These are phyloP conservation scores for Catharus minimus DNA, from an alignment of 2,113 vertebrate genomes.

Conservation along the genomic window DNA sequence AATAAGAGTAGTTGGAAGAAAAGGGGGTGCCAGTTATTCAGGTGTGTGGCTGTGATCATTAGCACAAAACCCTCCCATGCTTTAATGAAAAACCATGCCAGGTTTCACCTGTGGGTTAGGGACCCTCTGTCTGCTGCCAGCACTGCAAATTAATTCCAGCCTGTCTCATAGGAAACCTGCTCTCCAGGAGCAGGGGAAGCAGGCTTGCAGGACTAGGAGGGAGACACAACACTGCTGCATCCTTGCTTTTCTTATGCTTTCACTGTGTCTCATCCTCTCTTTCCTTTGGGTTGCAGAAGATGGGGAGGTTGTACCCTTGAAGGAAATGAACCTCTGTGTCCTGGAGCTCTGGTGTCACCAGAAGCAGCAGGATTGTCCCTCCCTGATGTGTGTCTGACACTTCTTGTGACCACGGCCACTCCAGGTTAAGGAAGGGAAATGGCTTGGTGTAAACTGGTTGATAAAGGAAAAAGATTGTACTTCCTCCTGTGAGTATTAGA, in stretches of 20 bases:
- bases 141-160: not conserved
- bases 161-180: not conserved
- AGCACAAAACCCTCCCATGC: not conserved
- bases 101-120: not conserved
- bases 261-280: not conserved
- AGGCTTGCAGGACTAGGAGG: accelerated
- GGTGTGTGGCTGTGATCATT: not conserved
- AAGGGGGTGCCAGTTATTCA: not conserved
- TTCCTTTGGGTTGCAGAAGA: not conserved
- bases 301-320: accelerated
- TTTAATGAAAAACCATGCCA: not conserved
- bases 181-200: not conserved
- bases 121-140: not conserved
- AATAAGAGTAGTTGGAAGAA: not conserved
- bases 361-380: not conserved
- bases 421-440: not conserved
- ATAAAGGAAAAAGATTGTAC: not conserved
- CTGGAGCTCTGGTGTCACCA: not conserved
- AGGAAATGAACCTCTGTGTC: not conserved
- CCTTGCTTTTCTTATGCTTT: not conserved
- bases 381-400: accelerated
- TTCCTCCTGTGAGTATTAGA: not conserved
- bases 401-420: not conserved
- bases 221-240: not conserved
- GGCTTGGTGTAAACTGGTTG: not conserved